Evolutionary conservation across 2,113 vertebrate species (phyloP).

Genomic region (Nannobrachium achirus): DNA sequence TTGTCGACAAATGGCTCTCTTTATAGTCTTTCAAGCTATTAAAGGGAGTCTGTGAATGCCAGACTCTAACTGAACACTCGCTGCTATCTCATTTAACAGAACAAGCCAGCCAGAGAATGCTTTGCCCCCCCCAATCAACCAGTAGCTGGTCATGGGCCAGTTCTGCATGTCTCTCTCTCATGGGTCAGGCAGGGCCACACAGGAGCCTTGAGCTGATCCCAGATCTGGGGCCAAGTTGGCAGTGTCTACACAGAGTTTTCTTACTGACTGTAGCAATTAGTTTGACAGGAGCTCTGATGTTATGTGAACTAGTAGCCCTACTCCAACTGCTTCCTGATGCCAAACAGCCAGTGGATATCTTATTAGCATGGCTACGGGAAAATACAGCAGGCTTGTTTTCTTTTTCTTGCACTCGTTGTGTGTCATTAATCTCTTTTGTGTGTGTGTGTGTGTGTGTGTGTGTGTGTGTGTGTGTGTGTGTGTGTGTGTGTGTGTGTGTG

Average conservation of each 20-base stretch:
- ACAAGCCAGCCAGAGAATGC: conserved; percentile 33
- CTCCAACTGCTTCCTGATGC: conserved; percentile 47
- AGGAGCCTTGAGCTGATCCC: conserved; percentile 1
- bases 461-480: background rate
- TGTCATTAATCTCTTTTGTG: conserved; percentile 23
- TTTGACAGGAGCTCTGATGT: conserved; percentile 45
- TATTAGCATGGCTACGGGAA: conserved; percentile 46
- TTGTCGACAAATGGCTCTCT: conserved; percentile 54
- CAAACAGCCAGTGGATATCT: conserved; percentile 48
- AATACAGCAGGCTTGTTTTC: conserved; percentile 30
- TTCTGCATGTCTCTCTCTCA: conserved; percentile 42
- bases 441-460: background rate
- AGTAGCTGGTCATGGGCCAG: conserved; percentile 47
- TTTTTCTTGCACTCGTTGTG: conserved; percentile 22
- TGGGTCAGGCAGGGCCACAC: conserved; percentile 33
- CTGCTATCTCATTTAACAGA: conserved; percentile 46
- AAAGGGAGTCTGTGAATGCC: conserved; percentile 49
- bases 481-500: conserved; percentile 2
- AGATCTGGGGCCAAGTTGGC: conserved; percentile 34
- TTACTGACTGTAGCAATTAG: conserved; percentile 46
- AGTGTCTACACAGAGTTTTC: conserved; percentile 26
- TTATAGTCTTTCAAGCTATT: conserved; percentile 55
- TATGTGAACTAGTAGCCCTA: conserved; percentile 16
- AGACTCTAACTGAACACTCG: conserved; percentile 27
- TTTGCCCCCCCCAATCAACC: conserved; percentile 15